These are phyloP conservation scores for Vidua macroura DNA, from an alignment of 2,113 vertebrate genomes.

Conservation along the genomic window DNA sequence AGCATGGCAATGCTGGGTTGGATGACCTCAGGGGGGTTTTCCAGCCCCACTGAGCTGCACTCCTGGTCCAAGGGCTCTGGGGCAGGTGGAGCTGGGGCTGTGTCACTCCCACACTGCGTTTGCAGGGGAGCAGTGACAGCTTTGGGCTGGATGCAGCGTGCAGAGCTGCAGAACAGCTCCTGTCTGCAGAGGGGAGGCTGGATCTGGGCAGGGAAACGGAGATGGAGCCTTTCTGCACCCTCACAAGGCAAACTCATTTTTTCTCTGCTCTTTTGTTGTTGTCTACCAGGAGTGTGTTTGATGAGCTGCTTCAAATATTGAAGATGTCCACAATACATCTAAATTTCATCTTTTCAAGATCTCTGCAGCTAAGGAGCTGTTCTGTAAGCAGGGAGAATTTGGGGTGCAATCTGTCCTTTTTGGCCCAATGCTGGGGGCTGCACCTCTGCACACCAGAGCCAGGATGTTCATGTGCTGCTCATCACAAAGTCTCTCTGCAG, in stretches of 20 bases:
- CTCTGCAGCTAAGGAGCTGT: not conserved
- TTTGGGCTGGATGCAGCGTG: not conserved
- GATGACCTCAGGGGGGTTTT: not conserved
- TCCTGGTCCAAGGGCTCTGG: rapidly evolving
- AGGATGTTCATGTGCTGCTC: not conserved
- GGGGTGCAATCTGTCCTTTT: not conserved
- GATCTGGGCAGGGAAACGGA: not conserved
- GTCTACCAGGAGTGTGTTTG: not conserved
- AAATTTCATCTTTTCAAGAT: not conserved
- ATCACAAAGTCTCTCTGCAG: not conserved
- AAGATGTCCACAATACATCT: not conserved
- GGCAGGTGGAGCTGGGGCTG: not conserved
- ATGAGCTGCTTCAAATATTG: not conserved
- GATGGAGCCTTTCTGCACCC: not conserved
- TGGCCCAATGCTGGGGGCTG: not conserved
- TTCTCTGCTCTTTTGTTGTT: not conserved
- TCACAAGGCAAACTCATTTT: not conserved
- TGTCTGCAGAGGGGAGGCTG: not conserved
- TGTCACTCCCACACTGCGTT: rapidly evolving
- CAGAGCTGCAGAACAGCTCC: not conserved
- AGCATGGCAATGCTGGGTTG: not conserved
- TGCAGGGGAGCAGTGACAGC: not conserved
- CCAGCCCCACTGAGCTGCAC: not conserved
- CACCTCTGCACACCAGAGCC: not conserved
- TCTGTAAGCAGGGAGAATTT: too few species aligned